Evolutionary conservation across 2,888 invertebrate species (phyloP), one percentile per base, ranked within the genome.

Genomic region (Leptopilina syphax): DNA sequence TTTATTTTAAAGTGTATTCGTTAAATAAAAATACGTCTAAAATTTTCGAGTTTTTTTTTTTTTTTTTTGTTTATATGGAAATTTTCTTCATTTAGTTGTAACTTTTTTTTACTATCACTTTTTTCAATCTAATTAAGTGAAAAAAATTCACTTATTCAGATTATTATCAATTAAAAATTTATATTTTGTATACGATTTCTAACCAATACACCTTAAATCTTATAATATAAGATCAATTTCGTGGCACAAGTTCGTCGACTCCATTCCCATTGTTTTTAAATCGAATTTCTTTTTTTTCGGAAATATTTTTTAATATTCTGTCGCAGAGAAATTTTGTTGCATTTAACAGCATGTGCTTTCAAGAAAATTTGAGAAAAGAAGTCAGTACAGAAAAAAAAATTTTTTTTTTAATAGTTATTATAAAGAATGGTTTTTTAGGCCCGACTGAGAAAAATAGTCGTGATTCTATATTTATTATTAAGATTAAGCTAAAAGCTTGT

Each of bases 261-360:
- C 44, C 60, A 78, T 78, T 76, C 60, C 68, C 79, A 76, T 66
- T 63, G 73, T 65, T 67, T 77, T 73, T 34, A 50, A 13, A 73
- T 67, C 24, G 77, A 8, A 44, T 80, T 73, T 78, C 10, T 50
- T 50, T 50, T 10, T 10, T 12, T 50, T 18, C 18, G 18, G 10
- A 50, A 50, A 50, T 50, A 50, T 50, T 50, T 50, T 10, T 6
- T 44, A 47, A 47, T 47, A 65, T 65, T 81, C 79, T 81, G 81
- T 79, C 34, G 34, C 81, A 81, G 81, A 76, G 79, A 80, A 76
- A 78, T 80, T 81, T 84, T 84, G 84, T 85, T 85, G 85, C 87
- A 81, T 85, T 80, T 83, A 84, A 83, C 86, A 89, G 85, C 87
- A 87, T 87, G 87, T 87, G 89, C 89, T 89, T 34, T 34, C 88